Evolutionary conservation across 2,113 vertebrate genomes (phyloP), one percentile per base, ranked within the genome.

Genomic region (Origma solitaria): DNA sequence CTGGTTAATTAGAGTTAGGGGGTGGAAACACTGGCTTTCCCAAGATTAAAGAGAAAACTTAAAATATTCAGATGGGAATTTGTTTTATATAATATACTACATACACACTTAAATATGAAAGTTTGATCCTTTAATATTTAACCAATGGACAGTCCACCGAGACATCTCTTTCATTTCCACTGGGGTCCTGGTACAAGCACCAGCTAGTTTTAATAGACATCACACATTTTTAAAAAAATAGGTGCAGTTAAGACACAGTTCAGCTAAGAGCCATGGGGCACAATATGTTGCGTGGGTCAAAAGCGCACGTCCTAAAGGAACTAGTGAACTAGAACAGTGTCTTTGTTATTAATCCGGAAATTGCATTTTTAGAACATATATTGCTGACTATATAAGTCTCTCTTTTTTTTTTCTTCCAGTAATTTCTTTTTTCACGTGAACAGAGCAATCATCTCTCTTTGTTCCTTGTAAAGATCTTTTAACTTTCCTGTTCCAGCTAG

Each of bases 321-420:
- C 96, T 61, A 64, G 95, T 62, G 94, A 97, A 95, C 97, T 92
- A 91, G 95, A 97, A 97, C 97, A 95, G 96, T 69, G 83, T 96
- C 97, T 97, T 97, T 92, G 98, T 98, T 98, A 98, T 98, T 98
- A 98, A 98, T 98, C 98, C 96, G 97, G 98, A 98, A 98, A 98
- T 98, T 98, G 98, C 98, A 97, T 98, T 98, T 98, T 98, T 98
- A 97, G 98, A 98, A 96, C 97, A 92, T 97, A 97, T 98, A 96
- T 96, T 97, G 97, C 96, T 93, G 90, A 98, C 97, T 97, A 94
- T 96, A 91, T 92, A 97, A 96, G 96, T 96, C 97, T 90, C 77
- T 58, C 73, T 80, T 94, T 96, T 96, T 94, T 81, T 76, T 77
- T 68, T 76, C 88, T 89, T 72, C 68, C 88, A 92, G 91, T 96